Evolutionary conservation across 53 echinoderm and acorn worm genomes (phyloP).

Genomic region (Paelopatides confundens): DNA sequence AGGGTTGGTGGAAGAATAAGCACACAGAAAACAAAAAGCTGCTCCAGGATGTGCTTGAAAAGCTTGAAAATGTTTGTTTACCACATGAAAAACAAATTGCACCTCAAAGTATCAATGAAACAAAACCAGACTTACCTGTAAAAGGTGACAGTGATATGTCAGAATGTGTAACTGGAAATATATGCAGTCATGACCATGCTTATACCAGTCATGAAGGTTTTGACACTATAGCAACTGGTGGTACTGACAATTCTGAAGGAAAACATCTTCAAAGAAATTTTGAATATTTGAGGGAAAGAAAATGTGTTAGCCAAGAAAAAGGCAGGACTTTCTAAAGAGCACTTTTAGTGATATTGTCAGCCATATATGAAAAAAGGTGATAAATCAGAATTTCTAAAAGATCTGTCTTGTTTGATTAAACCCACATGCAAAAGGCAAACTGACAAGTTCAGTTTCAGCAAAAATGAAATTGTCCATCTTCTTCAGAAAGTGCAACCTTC

Average conservation of each 20-base stretch:
- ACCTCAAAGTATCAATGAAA: no score
- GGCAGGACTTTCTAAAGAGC: not conserved
- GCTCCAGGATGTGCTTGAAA: not conserved
- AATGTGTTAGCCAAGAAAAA: not conserved
- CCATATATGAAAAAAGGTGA: not conserved
- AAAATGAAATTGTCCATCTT: no score
- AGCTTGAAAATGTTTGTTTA: not conserved
- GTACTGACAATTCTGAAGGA: not conserved
- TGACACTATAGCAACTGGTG: no score
- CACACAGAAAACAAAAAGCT: not conserved
- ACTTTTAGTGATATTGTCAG: not conserved
- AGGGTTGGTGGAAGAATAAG: constrained; percentile 14
- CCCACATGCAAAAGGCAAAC: not conserved
- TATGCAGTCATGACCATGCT: not conserved
- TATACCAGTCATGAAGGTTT: not conserved
- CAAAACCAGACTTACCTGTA: no score
- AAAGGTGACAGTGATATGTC: no score
- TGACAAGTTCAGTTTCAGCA: not conserved
- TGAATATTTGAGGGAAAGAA: not conserved
- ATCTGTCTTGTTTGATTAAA: no score
- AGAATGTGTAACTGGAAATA: not conserved
- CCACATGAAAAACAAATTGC: no score
- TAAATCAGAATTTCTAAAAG: not conserved
- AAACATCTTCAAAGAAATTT: not conserved
- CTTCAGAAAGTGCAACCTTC: not conserved